A percentile compares a stretch with the other conserved stretches of the same genome.
Conservation (phyloP, 2,888 invertebrate species). For the Gymnocheta viridis region DNA sequence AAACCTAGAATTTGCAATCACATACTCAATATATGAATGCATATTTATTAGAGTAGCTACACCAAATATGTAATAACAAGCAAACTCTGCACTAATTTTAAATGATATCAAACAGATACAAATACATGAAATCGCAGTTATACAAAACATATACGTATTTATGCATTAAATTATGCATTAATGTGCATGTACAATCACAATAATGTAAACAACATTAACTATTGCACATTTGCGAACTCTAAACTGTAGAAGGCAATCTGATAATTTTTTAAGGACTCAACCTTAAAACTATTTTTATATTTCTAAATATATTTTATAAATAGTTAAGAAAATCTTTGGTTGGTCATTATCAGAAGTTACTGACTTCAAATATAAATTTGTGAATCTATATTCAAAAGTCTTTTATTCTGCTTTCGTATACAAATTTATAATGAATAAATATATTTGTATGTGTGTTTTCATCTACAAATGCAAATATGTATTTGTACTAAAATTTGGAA, state of each 20-base stretch:
- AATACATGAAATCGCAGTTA: neutral
- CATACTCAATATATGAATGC: neutral
- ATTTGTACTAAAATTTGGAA: constrained; percentile 9
- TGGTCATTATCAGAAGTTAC: no score
- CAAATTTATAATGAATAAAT: neutral
- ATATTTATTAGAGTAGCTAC: neutral
- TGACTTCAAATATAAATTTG: no score
- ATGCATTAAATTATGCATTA: constrained; percentile 50
- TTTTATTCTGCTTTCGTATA: neutral
- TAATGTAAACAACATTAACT: constrained; percentile 30
- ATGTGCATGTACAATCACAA: constrained; percentile 38
- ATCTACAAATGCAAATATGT: constrained; percentile 2
- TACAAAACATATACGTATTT: neutral
- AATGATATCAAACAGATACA: neutral
- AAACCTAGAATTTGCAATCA: neutral
- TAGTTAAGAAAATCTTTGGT: no score
- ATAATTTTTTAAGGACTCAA: neutral
- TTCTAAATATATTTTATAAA: no score
- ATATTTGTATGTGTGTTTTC: neutral
- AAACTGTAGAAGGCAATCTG: neutral
- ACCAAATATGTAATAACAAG: constrained; percentile 6
- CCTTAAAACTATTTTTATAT: no score
- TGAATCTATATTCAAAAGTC: neutral
- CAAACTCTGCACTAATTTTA: constrained; percentile 11
- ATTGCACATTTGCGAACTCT: neutral